Percentiles rank a stretch among this genome's conserved stretches.
phyloP scores from a whole-genome alignment of 2,797 vertebrate genomes.

The Leptatherina wallacei region DNA sequence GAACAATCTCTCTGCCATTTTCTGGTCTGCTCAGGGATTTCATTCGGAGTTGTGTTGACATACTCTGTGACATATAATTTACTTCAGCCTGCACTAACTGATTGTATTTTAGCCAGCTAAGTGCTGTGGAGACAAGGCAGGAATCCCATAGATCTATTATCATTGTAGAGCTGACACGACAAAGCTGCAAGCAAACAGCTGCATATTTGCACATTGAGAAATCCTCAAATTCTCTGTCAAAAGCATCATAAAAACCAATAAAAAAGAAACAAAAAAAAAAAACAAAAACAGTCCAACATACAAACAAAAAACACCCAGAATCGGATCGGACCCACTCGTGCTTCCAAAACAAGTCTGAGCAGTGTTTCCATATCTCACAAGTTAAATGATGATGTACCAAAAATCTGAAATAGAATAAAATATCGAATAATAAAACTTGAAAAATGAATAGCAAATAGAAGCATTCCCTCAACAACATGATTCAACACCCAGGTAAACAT shows the following conservation, averaged over 20 bases:
- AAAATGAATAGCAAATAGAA: no score
- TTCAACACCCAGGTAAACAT: no score
- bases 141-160: neutral
- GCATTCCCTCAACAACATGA: no score
- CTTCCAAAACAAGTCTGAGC: neutral
- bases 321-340: neutral
- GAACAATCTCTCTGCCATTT: neutral
- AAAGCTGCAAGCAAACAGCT: slow-evolving; percentile 13
- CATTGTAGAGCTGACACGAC: neutral
- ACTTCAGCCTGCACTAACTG: slow-evolving; percentile 11
- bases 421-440: no score
- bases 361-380: neutral
- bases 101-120: slow-evolving; percentile 13
- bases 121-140: slow-evolving; percentile 8
- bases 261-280: no score
- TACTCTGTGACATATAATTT: slow-evolving; percentile 18
- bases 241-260: neutral
- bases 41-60: slow-evolving; percentile 10
- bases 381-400: neutral
- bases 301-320: no score
- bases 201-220: slow-evolving; percentile 18
- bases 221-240: neutral
- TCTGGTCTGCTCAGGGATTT: slow-evolving; percentile 15
- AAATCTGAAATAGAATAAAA: no score
- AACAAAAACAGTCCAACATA: no score